Percentiles rank a stretch among this genome's conserved stretches.
Evolutionary conservation across 2,888 invertebrate genomes (phyloP).

Genomic region (Branchipolynoe longqiensis): DNA sequence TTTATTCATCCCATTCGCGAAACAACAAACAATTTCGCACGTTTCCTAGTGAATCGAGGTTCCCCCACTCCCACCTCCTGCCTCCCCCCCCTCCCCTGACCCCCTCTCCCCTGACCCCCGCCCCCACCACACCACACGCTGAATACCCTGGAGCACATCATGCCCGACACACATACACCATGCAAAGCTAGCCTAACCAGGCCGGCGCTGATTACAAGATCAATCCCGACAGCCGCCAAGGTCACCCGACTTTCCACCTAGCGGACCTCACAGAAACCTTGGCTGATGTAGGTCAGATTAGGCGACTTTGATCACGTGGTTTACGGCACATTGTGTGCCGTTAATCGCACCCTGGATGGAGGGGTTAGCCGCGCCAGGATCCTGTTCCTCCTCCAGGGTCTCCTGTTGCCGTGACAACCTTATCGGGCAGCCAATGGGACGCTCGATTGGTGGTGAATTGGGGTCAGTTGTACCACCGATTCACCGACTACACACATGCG

Average conservation of each 20-base stretch:
- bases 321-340: slow-evolving; percentile 26
- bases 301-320: slow-evolving; percentile 6
- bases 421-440: slow-evolving; percentile 4
- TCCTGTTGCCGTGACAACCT: background rate
- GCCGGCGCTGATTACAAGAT: slow-evolving; percentile 1
- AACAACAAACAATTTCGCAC: too few species aligned
- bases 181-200: background rate
- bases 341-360: background rate
- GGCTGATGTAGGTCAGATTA: slow-evolving; percentile 35
- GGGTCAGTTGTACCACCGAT: too few species aligned
- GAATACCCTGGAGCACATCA: too few species aligned
- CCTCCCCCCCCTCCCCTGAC: too few species aligned
- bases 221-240: background rate
- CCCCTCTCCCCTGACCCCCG: too few species aligned
- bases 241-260: background rate
- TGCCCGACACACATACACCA: background rate
- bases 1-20: too few species aligned
- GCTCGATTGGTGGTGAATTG: background rate
- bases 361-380: background rate
- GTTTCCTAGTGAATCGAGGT: too few species aligned
- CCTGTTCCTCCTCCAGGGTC: background rate
- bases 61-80: too few species aligned
- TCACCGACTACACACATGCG: too few species aligned
- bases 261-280: slow-evolving; percentile 6
- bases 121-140: too few species aligned